Base-by-base conservation (phyloP, 2,113 vertebrate genomes). In the Poeciliopsis turrubarensis region DNA sequence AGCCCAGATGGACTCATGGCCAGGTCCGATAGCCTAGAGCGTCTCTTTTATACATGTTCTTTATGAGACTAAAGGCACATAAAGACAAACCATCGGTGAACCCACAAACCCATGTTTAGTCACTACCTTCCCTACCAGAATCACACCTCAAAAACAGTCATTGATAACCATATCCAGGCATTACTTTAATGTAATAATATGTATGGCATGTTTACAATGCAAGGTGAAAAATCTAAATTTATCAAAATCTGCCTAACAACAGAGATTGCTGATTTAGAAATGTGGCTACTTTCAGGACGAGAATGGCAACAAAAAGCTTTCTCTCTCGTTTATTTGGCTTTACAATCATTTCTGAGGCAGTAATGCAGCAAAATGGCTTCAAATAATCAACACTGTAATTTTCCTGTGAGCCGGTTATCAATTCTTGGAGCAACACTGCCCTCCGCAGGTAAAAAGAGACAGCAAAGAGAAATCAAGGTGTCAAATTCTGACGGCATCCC, bases 401-500 rank as follows among this genome's bases (percentile, higher is more conserved):
- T 61, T 60, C 75, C 72, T 74, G 54, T 29, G 51, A 8, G 29
- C 3, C 47, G 67, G 31, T 8, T 2, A 7, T 62, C 65, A 17
- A 90, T 88, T 69, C 37, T 60, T 93, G 19, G 84, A 90, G 82
- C 93, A 93, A 92, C 85, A 94, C 90, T 94, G 93, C 93, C 94
- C 86, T 84, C 94, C 86, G 66, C 61, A 89, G 94, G 84, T 69
- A 34, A n/a, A 84, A 29, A 37, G 60, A 60, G 61, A 39, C 11
- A 57, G 70, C 73, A 64, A 26, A 17, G 65, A 61, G 61, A 19
- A 70, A 60, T 39, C 12, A 30, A 31, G 61, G 41, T 8, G 15
- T 68, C 60, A 10, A n/a, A 64, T 54, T 63, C 65, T 65, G 9
- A 13, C n/a, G 72, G 44, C 54, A 41, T 79, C 66, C 61, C 47